A percentile compares a stretch with the other conserved stretches of the same genome.
These are phyloP conservation scores for Sebastes paucispinis DNA, from an alignment of 2,797 vertebrate genomes.

Conservation along the genomic window DNA sequence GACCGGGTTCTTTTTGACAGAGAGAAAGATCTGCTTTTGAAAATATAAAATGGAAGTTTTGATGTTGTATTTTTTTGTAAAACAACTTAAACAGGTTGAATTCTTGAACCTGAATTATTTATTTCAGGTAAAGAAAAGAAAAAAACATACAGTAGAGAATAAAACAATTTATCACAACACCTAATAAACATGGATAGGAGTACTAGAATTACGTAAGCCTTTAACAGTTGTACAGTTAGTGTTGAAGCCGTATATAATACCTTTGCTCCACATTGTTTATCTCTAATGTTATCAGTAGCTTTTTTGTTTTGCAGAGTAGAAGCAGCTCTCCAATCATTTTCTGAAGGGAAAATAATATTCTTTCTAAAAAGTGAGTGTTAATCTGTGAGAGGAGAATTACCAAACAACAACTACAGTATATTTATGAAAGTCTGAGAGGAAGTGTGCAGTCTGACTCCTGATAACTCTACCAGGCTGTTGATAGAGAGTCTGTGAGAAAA, in stretches of 20 bases:
- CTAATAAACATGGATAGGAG: neutral
- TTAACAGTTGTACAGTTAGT: neutral
- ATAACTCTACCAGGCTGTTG: constrained; percentile 41
- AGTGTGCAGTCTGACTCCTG: constrained; percentile 30
- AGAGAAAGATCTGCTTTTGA: neutral
- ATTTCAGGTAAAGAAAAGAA: neutral
- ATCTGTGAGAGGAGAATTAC: neutral
- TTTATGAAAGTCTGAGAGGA: constrained; percentile 48
- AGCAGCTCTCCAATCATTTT: neutral
- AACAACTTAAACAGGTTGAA: neutral
- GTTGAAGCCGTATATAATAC: neutral
- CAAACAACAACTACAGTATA: constrained; percentile 10
- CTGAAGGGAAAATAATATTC: neutral
- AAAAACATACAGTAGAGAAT: neutral
- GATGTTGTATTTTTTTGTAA: neutral
- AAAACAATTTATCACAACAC: neutral
- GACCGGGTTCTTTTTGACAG: neutral
- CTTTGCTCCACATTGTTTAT: neutral
- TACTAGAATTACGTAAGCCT: neutral
- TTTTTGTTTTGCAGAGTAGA: too few relatives aligned
- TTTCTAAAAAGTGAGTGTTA: neutral
- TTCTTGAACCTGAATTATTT: neutral
- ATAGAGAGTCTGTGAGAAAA: constrained; percentile 52
- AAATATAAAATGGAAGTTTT: neutral
- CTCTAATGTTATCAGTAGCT: neutral